These are phyloP conservation scores for Hydriomena furcata DNA, from an alignment of 2,888 invertebrate species.

Conservation along the genomic window DNA sequence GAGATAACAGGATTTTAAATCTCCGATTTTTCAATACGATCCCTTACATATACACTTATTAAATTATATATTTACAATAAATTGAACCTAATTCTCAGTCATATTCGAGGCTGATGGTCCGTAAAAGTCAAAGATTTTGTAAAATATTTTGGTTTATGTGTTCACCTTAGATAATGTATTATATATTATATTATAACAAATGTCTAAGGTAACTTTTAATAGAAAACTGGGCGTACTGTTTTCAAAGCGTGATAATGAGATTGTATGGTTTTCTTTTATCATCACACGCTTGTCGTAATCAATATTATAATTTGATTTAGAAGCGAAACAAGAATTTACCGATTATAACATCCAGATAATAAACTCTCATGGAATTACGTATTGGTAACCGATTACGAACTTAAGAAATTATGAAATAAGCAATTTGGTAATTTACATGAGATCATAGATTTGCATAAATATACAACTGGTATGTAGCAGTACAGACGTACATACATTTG, in stretches of 20 bases:
- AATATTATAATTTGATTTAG: background rate
- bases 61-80: conserved; percentile 69
- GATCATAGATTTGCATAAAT: conserved; percentile 58
- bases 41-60: conserved; percentile 48
- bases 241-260: background rate
- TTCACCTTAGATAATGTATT: conserved; percentile 39
- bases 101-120: conserved; percentile 65
- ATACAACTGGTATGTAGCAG: conserved; percentile 36
- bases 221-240: background rate
- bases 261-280: background rate
- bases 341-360: conserved; percentile 1
- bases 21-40: conserved; percentile 48
- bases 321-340: background rate
- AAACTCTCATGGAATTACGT: conserved; percentile 19
- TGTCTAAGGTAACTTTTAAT: conserved; percentile 3
- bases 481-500: conserved; percentile 4
- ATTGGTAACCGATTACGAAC: conserved; percentile 59
- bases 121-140: conserved; percentile 31
- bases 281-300: background rate
- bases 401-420: conserved; percentile 49
- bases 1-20: conserved; percentile 49
- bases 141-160: conserved; percentile 23
- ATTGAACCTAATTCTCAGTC: conserved; percentile 81
- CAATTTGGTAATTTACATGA: conserved; percentile 72
- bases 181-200: no score